Percentiles rank a stretch among this genome's conserved stretches.
Conservation (phyloP, 2,797 vertebrate species). For the Oreortyx pictus region DNA sequence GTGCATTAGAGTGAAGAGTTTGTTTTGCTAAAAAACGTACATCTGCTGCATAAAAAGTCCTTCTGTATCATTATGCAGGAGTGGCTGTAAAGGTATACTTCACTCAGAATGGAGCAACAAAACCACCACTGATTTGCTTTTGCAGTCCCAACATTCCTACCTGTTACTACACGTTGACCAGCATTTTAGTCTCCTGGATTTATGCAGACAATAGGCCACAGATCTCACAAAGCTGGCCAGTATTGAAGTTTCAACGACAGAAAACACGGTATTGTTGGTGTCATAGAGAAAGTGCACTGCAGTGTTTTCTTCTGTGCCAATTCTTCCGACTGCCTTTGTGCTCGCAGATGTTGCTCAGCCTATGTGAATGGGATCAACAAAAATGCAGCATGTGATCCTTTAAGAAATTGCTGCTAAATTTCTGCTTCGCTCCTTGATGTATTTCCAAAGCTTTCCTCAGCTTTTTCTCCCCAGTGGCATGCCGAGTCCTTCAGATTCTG, state of each 20-base stretch:
- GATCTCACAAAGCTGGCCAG: background rate
- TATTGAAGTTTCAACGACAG: background rate
- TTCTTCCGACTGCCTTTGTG: background rate
- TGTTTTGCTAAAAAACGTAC: background rate
- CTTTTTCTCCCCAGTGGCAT: background rate
- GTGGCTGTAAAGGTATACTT: background rate
- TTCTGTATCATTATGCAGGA: background rate
- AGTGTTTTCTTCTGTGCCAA: background rate
- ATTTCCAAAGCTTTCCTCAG: background rate
- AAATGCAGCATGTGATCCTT: background rate
- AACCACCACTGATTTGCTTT: background rate
- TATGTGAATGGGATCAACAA: background rate
- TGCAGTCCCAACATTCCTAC: background rate
- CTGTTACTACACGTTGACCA: background rate
- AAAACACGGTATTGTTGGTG: background rate
- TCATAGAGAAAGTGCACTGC: background rate
- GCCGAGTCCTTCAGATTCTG: background rate
- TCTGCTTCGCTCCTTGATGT: background rate
- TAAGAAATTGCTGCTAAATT: background rate
- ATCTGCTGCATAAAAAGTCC: background rate
- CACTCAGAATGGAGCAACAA: conserved; percentile 24
- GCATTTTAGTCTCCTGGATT: background rate
- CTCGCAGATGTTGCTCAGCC: background rate
- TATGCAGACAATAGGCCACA: background rate
- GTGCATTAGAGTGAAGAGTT: background rate